These are phyloP conservation scores for Micrastur ruficollis DNA, from an alignment of 2,797 vertebrate genomes.

Conservation along the genomic window DNA sequence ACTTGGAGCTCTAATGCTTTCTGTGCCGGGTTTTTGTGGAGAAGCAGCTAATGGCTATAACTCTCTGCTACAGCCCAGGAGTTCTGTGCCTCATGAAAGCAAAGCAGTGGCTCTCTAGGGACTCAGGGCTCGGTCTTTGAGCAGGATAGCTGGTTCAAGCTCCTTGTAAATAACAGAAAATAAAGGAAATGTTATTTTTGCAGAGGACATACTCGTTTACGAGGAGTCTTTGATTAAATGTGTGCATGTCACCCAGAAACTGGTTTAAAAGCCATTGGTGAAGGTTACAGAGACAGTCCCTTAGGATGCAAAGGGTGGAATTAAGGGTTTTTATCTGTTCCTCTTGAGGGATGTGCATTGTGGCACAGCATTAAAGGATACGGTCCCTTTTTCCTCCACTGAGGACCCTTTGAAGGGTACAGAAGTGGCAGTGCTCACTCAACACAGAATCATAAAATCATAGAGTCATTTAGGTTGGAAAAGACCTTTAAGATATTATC, in stretches of 20 bases:
- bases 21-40: background rate
- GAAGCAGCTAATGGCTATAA: background rate
- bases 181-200: background rate
- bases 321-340: accelerated
- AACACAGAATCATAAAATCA: background rate
- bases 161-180: background rate
- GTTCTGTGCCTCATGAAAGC: background rate
- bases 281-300: background rate
- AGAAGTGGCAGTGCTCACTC: background rate
- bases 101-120: background rate
- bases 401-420: background rate
- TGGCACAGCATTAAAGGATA: background rate
- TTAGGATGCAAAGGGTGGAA: background rate
- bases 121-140: accelerated
- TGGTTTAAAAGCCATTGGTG: background rate
- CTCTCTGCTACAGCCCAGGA: background rate
- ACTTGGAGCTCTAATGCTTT: background rate
- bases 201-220: background rate
- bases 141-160: background rate
- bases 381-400: accelerated
- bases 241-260: too few species aligned
- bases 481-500: background rate
- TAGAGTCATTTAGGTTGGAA: background rate
- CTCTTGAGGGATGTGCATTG: background rate
- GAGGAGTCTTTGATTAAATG: background rate